Conservation (phyloP, 64 coral and sea anemone genomes). For the Stichodactyla helianthus region DNA sequence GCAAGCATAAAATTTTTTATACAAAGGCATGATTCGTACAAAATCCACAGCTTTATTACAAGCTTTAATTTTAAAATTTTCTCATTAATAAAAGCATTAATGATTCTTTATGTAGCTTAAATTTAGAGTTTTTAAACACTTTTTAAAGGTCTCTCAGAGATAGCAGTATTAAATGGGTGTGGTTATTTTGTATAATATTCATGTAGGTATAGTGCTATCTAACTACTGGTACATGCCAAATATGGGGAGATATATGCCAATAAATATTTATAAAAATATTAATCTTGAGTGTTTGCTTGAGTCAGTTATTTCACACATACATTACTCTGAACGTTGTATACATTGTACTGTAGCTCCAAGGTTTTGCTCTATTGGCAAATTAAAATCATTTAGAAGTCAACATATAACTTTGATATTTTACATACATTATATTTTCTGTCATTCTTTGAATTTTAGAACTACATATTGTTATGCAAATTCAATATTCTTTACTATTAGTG, state of each 20-base stretch:
- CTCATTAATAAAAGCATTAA: background rate
- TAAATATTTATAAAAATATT: background rate
- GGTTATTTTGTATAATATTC: background rate
- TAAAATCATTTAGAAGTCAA: too few relatives aligned
- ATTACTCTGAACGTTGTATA: too few relatives aligned
- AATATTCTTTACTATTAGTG: too few relatives aligned
- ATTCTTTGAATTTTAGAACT: too few relatives aligned
- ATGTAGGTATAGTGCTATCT: background rate
- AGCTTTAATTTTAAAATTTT: background rate
- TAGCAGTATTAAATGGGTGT: background rate
- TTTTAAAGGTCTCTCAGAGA: slow-evolving; percentile 4
- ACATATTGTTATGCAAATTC: too few relatives aligned
- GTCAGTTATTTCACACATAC: too few relatives aligned
- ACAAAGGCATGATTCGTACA: background rate
- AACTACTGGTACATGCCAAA: background rate
- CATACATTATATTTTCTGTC: too few relatives aligned
- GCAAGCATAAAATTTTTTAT: background rate
- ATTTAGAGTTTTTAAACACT: background rate
- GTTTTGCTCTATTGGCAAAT: too few relatives aligned
- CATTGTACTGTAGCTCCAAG: too few relatives aligned
- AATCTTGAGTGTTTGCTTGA: background rate
- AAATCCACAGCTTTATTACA: background rate
- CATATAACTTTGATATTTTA: too few relatives aligned
- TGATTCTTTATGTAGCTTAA: background rate
- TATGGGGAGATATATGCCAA: background rate